These are phyloP conservation scores for Caenorhabditis parvicauda DNA, from an alignment of 2,888 invertebrate species.

Conservation along the genomic window DNA sequence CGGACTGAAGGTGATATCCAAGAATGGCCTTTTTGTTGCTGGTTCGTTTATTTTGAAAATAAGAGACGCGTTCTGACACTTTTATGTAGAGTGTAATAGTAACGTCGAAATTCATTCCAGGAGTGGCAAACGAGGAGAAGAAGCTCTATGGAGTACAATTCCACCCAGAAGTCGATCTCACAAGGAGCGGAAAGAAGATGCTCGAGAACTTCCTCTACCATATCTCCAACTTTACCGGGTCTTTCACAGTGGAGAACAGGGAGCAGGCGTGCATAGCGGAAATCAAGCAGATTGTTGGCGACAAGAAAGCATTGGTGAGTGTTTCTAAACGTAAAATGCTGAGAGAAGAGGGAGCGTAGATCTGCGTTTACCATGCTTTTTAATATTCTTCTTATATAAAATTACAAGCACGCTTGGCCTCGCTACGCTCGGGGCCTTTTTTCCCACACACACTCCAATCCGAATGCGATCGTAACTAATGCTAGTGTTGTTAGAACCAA, in stretches of 20 bases:
- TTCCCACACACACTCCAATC: too few relatives aligned
- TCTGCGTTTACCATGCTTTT: too few relatives aligned
- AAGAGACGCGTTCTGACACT: neutral
- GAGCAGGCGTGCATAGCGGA: conserved; percentile 87
- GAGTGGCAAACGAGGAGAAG: conserved; percentile 85
- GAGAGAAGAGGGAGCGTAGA: neutral
- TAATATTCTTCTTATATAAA: too few relatives aligned
- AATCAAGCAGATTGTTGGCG: conserved; percentile 82
- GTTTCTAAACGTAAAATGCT: too few relatives aligned
- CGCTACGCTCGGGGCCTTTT: too few relatives aligned
- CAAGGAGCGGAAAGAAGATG: conserved; percentile 72
- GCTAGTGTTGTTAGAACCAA: too few relatives aligned
- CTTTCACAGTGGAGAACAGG: conserved; percentile 82
- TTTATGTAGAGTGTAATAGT: neutral
- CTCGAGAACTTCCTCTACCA: conserved; percentile 72
- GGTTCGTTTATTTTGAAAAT: conserved; percentile 59
- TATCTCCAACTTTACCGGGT: conserved; percentile 74
- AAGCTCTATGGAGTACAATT: conserved; percentile 94
- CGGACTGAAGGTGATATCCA: conserved; percentile 81
- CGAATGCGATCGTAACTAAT: too few relatives aligned
- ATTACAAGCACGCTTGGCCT: too few relatives aligned
- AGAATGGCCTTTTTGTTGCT: conserved; percentile 64
- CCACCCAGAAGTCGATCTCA: conserved; percentile 96
- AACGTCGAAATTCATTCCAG: conserved; percentile 64
- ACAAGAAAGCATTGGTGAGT: conserved; percentile 86